These are phyloP conservation scores for Chloebia gouldiae DNA, from an alignment of 2,113 vertebrate genomes.

Conservation along the genomic window DNA sequence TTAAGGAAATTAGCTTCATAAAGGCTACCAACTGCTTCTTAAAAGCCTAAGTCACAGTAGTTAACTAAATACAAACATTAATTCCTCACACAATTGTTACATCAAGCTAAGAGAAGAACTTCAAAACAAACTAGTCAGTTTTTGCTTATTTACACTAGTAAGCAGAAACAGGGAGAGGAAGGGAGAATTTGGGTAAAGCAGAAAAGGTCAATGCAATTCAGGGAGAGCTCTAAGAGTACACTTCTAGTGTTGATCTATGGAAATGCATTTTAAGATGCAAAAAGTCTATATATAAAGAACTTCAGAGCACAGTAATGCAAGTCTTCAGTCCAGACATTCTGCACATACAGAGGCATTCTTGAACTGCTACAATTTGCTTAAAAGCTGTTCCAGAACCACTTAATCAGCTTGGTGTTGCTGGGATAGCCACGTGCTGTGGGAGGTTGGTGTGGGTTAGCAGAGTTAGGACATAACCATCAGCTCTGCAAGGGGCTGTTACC, in stretches of 20 bases:
- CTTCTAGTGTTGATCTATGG: neutral
- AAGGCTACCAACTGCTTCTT: neutral
- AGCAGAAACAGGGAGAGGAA: neutral
- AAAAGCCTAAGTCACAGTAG: neutral
- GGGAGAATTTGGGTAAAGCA: neutral
- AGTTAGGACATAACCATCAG: neutral
- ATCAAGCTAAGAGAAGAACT: neutral
- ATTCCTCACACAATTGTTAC: neutral
- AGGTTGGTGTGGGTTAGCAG: neutral
- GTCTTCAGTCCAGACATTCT: neutral
- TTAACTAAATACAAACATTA: neutral
- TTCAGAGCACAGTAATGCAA: neutral
- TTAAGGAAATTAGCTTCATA: neutral
- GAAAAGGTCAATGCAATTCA: neutral
- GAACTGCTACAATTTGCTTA: neutral
- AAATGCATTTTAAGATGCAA: neutral
- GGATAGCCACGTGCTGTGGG: rapidly evolving
- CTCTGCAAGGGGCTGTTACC: neutral
- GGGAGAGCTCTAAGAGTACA: neutral
- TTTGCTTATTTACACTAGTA: neutral
- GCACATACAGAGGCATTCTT: neutral
- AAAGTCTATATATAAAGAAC: neutral
- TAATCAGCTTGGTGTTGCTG: neutral
- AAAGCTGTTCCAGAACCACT: neutral
- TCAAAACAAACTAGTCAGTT: neutral